Evolutionary conservation across 2,797 vertebrate species (phyloP).

Genomic region (Oreochromis mossambicus): DNA sequence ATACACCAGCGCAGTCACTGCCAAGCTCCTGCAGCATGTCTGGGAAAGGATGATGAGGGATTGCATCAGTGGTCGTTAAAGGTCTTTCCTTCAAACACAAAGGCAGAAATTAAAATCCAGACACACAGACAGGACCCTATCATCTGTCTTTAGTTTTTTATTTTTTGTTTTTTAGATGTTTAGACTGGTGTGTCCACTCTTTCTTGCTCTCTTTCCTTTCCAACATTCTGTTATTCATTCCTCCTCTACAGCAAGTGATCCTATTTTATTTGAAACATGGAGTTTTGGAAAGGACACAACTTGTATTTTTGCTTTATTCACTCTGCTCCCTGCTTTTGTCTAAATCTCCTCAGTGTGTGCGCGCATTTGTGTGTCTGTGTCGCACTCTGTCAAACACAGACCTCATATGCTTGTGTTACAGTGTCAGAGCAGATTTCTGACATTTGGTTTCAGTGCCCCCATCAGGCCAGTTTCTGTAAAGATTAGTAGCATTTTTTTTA

Average conservation of each 20-base stretch:
- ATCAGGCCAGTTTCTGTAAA: conserved; percentile 1
- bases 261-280: background rate
- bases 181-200: background rate
- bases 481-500: background rate
- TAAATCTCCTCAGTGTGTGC: background rate
- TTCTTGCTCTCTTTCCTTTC: background rate
- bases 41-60: background rate
- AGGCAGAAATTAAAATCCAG: background rate
- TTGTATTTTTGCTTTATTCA: background rate
- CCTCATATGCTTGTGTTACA: background rate
- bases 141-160: background rate
- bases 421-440: background rate
- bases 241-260: background rate
- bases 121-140: background rate
- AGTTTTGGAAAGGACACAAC: background rate
- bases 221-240: background rate
- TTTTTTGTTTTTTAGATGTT: background rate
- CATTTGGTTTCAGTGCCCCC: conserved; percentile 5
- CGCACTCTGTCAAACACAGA: background rate
- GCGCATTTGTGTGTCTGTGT: background rate
- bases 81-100: background rate
- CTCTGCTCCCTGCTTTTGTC: background rate
- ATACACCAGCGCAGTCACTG: background rate
- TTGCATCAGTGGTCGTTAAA: conserved; percentile 3
- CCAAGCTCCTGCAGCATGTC: conserved; percentile 15